These are phyloP conservation scores for Aspidiotus destructor DNA, from an alignment of 2,888 invertebrate genomes.

Conservation along the genomic window DNA sequence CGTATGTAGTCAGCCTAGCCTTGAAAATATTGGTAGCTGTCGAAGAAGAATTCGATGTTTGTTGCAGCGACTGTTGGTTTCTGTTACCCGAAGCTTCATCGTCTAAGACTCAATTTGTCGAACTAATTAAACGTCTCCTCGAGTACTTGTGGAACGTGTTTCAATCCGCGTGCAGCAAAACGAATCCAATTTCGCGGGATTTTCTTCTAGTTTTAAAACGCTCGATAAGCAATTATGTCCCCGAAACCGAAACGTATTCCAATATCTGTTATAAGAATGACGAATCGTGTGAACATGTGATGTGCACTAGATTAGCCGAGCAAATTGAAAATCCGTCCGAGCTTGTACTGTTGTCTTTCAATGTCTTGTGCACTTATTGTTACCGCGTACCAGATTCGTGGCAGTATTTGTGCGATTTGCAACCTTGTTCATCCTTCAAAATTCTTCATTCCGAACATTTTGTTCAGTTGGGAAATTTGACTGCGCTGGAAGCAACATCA, in stretches of 20 bases:
- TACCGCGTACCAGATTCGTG: conserved; percentile 21
- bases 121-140: conserved; percentile 8
- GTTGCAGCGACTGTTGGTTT: conserved; percentile 25
- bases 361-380: conserved; percentile 18
- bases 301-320: conserved; percentile 16
- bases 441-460: conserved; percentile 21
- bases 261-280: conserved; percentile 13
- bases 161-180: neutral
- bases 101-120: conserved; percentile 11
- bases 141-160: conserved; percentile 18
- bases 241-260: conserved; percentile 7
- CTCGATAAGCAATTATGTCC: conserved; percentile 3
- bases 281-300: neutral
- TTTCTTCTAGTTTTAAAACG: conserved; percentile 7
- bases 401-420: conserved; percentile 19
- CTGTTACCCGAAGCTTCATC: neutral
- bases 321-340: conserved; percentile 5
- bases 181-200: neutral
- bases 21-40: conserved; percentile 26
- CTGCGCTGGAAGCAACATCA: conserved; percentile 7
- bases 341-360: conserved; percentile 7
- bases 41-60: conserved; percentile 17
- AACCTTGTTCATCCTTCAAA: neutral
- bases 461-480: conserved; percentile 15
- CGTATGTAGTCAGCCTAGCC: conserved; percentile 27